Conservation (phyloP, 1,140 invertebrate species). For the Ceratoteleas bidentatus region DNA sequence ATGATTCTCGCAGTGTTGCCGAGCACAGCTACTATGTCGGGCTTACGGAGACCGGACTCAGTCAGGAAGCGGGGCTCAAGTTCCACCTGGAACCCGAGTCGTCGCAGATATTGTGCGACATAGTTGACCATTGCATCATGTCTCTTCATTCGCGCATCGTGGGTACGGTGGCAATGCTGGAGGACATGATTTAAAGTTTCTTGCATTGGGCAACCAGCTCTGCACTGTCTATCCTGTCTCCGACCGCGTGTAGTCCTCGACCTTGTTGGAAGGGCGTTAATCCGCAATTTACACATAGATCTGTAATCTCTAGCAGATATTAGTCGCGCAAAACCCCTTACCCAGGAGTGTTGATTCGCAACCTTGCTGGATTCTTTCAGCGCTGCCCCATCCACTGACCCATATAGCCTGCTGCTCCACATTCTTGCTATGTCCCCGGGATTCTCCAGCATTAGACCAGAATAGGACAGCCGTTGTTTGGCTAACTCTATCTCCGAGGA, state of each 20-base stretch:
- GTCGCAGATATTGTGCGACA: not conserved
- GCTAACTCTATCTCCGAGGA: not conserved
- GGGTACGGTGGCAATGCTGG: slow-evolving; percentile 4
- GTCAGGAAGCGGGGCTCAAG: not conserved
- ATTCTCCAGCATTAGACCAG: too few species aligned
- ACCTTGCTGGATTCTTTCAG: slow-evolving; percentile 23
- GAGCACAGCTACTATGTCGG: not conserved
- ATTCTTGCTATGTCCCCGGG: not conserved
- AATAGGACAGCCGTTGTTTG: too few species aligned
- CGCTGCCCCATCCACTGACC: slow-evolving; percentile 25
- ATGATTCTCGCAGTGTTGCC: not conserved
- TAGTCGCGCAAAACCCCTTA: slow-evolving; percentile 25
- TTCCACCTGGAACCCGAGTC: not conserved
- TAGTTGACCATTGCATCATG: not conserved
- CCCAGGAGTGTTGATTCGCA: slow-evolving; percentile 35
- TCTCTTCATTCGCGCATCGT: slow-evolving; percentile 3
- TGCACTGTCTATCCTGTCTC: not conserved
- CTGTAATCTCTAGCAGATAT: slow-evolving; percentile 49
- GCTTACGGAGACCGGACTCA: not conserved
- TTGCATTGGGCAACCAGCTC: not conserved
- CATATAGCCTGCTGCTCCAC: not conserved
- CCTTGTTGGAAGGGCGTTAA: slow-evolving; percentile 46
- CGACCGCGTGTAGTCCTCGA: slow-evolving; percentile 42
- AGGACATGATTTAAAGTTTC: slow-evolving; percentile 12
- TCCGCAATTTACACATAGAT: slow-evolving; percentile 24